Evolutionary conservation across 2,888 invertebrate species (phyloP), one percentile per base, ranked within the genome.

Genomic region (Stenoptilia bipunctidactyla): DNA sequence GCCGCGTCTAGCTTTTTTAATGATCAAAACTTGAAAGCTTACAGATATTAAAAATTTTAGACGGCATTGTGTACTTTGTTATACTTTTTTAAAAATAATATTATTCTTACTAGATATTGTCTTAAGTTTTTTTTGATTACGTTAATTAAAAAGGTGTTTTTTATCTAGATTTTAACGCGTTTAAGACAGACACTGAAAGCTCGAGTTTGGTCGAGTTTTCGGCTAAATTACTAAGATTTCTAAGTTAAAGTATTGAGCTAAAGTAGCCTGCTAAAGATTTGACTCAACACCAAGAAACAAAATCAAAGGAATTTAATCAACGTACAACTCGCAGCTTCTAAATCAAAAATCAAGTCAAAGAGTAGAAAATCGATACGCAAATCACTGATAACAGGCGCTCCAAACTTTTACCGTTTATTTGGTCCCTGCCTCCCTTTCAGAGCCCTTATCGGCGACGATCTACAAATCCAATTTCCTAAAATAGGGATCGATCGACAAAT

Each of bases 391-490:
- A 13, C 13, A 34, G 34, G 4, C 13, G 13, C 2, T 5, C 14
- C 34, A 12, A 13, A 14, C 20, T 20, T 20, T 20, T 20, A 20
- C 4, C 8, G n/a, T n/a, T n/a, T n/a, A n/a, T n/a, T n/a, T n/a
- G n/a, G n/a, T n/a, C 33, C 45, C 45, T 54, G 58, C 52, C 55
- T 53, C 51, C 58, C 52, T 56, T 51, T 48, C 61, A 56, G 58
- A 56, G 65, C 68, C 76, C 74, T 84, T 83, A 20, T 3, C 4
- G 72, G 60, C 60, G 64, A 56, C 73, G 73, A 84, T 85, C 85
- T 82, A 82, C 83, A 85, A 82, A 85, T 84, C 84, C 85, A 84
- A 85, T 85, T 83, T 84, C 83, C 83, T 70, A 76, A 83, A 84
- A 82, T 83, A 83, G 84, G 77, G 73, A 76, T 79, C 75, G 79